Conservation (phyloP, 2,888 invertebrate species). For the Geotrupes spiniger region DNA sequence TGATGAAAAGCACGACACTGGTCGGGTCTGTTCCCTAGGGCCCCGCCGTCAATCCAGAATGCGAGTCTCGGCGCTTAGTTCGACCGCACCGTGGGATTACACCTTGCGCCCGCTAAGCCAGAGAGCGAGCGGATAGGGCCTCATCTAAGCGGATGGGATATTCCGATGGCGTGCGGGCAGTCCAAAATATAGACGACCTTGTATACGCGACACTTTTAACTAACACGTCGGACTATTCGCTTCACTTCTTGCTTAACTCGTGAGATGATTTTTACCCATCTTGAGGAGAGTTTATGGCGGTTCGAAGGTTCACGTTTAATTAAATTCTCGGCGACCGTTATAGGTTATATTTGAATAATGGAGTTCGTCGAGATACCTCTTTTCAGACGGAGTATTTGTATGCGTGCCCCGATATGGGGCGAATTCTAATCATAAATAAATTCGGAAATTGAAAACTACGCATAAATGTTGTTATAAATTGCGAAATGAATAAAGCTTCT, state of each 20-base stretch:
- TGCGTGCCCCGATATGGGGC: too few species aligned
- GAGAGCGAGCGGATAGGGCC: conserved; percentile 28
- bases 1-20: conserved; percentile 29
- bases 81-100: conserved; percentile 38
- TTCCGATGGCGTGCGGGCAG: conserved; percentile 34
- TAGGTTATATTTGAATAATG: too few species aligned
- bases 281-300: conserved; percentile 2
- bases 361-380: too few species aligned
- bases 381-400: too few species aligned
- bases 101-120: conserved; percentile 39
- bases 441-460: too few species aligned
- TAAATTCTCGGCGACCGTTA: background rate
- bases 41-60: conserved; percentile 25
- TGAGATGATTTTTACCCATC: conserved; percentile 3
- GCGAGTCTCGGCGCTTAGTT: conserved; percentile 23
- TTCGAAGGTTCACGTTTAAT: conserved; percentile 1
- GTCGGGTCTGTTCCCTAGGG: conserved; percentile 16
- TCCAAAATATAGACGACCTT: conserved; percentile 29
- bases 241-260: background rate
- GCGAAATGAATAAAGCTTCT: too few species aligned
- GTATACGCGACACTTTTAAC: conserved; percentile 13
- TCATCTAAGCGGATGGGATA: conserved; percentile 39
- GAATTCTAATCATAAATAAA: too few species aligned
- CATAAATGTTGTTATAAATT: too few species aligned
- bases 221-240: conserved; percentile 5